Evolutionary conservation across 2,797 vertebrate species (phyloP).

Genomic region (Oreochromis mossambicus): DNA sequence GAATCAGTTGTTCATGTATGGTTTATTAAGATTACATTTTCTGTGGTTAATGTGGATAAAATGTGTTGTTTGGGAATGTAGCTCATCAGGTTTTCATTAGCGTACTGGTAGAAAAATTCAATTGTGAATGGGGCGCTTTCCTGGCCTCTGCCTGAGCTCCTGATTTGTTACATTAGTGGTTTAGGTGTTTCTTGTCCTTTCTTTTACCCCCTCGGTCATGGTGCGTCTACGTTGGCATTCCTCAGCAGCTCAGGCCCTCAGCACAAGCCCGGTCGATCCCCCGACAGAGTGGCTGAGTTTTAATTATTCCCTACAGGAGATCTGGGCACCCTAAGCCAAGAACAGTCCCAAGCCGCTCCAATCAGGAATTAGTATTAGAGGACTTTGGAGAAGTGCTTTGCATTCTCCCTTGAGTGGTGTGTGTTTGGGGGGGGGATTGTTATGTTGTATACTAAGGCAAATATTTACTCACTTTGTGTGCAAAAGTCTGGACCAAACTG

Average conservation of each 20-base stretch:
- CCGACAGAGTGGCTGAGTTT: conserved; percentile 53
- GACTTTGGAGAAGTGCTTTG: conserved; percentile 63
- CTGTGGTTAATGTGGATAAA: neutral
- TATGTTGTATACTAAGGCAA: conserved; percentile 49
- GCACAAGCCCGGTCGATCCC: conserved; percentile 48
- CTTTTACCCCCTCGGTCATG: conserved; percentile 21
- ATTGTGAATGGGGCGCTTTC: conserved; percentile 12
- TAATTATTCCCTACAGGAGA: conserved; percentile 68
- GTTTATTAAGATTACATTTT: neutral
- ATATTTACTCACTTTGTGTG: conserved; percentile 61
- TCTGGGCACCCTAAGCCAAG: conserved; percentile 66
- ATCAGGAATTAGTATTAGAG: conserved; percentile 67
- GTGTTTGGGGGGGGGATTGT: neutral
- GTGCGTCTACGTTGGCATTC: conserved; percentile 69
- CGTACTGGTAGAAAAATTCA: neutral
- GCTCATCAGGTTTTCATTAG: neutral
- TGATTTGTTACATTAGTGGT: conserved; percentile 16
- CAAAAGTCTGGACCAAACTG: conserved; percentile 49
- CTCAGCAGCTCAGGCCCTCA: conserved; percentile 66
- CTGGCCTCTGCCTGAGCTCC: neutral
- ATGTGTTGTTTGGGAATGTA: conserved; percentile 4
- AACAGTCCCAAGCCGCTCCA: conserved; percentile 64
- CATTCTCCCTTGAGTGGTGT: conserved; percentile 41
- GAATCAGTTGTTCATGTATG: neutral
- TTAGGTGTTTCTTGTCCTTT: conserved; percentile 4